Evolutionary conservation across 2,888 invertebrate species (phyloP).

Genomic region (Punctoribates punctum): DNA sequence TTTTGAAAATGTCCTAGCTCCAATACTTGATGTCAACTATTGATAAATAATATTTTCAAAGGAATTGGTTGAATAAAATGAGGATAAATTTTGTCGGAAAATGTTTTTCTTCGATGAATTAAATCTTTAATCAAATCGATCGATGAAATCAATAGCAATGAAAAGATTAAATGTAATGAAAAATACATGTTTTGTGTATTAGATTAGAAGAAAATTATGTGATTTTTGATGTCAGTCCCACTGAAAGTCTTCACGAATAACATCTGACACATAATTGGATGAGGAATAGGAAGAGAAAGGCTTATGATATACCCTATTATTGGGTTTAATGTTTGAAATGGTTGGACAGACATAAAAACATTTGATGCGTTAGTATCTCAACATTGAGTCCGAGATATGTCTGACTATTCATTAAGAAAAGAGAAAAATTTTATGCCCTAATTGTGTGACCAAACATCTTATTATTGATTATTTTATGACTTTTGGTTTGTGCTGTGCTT

Average conservation of each 20-base stretch:
- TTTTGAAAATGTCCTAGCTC: no score
- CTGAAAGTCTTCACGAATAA: background rate
- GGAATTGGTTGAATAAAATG: no score
- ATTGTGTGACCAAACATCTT: background rate
- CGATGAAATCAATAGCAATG: background rate
- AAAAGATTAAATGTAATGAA: background rate
- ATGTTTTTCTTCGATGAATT: background rate
- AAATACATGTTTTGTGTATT: background rate
- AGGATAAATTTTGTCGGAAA: no score
- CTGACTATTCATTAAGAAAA: background rate
- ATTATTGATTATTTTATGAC: background rate
- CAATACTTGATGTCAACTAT: no score
- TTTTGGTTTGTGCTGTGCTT: background rate
- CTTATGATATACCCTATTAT: background rate
- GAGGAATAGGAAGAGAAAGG: slow-evolving; percentile 1
- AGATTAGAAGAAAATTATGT: background rate
- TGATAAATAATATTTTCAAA: no score
- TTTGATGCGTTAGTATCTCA: background rate
- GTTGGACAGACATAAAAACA: background rate
- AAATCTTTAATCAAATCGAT: background rate
- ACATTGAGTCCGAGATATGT: background rate
- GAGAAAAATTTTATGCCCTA: background rate
- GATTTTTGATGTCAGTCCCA: background rate
- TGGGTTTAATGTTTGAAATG: background rate
- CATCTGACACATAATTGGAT: background rate